These are phyloP conservation scores for Fragum fragum DNA, from an alignment of 2,888 invertebrate genomes.

Conservation along the genomic window DNA sequence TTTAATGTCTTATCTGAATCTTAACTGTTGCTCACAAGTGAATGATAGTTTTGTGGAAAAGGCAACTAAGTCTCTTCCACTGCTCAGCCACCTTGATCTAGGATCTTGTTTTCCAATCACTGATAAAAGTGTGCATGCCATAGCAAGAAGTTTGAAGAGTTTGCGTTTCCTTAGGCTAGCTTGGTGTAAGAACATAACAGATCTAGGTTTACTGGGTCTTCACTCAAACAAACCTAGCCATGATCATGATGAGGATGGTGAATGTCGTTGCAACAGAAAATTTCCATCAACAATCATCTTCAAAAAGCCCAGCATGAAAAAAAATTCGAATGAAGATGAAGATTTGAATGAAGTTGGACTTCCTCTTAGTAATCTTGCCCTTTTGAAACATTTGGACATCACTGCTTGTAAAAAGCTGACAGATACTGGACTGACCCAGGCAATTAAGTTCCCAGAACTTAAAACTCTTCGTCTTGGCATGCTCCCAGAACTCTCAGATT, in stretches of 20 bases:
- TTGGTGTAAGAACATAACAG: constrained; percentile 91
- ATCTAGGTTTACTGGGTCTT: constrained; percentile 90
- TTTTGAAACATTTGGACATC: constrained; percentile 90
- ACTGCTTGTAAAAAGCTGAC: constrained; percentile 91
- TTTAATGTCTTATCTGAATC: constrained; percentile 78
- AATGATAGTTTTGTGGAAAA: constrained; percentile 90
- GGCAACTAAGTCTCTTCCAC: constrained; percentile 89
- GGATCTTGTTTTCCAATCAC: constrained; percentile 92
- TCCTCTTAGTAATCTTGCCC: constrained; percentile 75
- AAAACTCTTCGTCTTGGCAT: constrained; percentile 90
- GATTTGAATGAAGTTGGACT: constrained; percentile 39
- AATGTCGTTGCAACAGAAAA: constrained; percentile 76
- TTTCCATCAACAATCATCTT: constrained; percentile 75
- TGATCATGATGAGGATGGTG: constrained; percentile 66
- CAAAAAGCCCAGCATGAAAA: constrained; percentile 70
- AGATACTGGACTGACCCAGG: constrained; percentile 91
- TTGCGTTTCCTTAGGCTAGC: constrained; percentile 90
- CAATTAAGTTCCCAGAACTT: constrained; percentile 91
- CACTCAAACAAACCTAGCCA: constrained; percentile 57
- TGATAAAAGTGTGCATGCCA: constrained; percentile 90
- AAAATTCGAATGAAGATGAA: not conserved
- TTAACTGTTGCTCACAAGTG: constrained; percentile 86
- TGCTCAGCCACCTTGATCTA: constrained; percentile 90
- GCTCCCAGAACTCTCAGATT: constrained; percentile 91
- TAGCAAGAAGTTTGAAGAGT: constrained; percentile 90